Base-by-base conservation (phyloP, 2,888 invertebrate genomes). In the Diarsia dahlii region DNA sequence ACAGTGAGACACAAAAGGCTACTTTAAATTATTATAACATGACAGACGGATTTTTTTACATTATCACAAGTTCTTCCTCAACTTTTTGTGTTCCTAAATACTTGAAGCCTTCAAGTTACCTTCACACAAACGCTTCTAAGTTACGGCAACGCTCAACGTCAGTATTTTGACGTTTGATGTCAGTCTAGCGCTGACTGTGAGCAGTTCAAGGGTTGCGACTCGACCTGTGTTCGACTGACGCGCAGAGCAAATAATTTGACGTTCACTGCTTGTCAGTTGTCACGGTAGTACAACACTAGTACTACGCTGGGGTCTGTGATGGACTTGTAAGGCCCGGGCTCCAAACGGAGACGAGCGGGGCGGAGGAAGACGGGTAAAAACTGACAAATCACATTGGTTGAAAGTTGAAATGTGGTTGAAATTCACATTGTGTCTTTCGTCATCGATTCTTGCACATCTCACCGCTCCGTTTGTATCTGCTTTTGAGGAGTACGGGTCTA, bases 191-290 rank as follows among this genome's bases (percentile, higher is more conserved):
- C 54, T 74, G 80, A 45, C 76, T 84, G 13, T 48, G 71, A 82
- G 78, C 56, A 72, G 81, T 82, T 81, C 87, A 85, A 78, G 88
- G 88, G 82, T 88, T 88, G 82, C 18, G 85, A 64, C 85, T 79
- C 74, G 86, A 88, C 88, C 89, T 79, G 82, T 80, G 88, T 70
- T 82, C 81, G 80, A 83, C 76, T 78, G 85, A 85, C 88, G 82
- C 74, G 74, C 74, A 83, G 87, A 84, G 86, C 89, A 89, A 89
- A 88, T 87, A 88, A 80, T 89, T 87, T 86, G 89, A 89, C 87
- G 87, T 86, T 69, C 82, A 76, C 74, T 80, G 79, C 81, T 82
- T 86, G 86, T 86, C 85, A 82, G 81, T 82, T 81, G 87, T 87
- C 86, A 77, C 75, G 45, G 85, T 34, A 58, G 15, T 15, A 79